Evolutionary conservation across 2,888 invertebrate species (phyloP).

Genomic region (Nomada fabriciana): DNA sequence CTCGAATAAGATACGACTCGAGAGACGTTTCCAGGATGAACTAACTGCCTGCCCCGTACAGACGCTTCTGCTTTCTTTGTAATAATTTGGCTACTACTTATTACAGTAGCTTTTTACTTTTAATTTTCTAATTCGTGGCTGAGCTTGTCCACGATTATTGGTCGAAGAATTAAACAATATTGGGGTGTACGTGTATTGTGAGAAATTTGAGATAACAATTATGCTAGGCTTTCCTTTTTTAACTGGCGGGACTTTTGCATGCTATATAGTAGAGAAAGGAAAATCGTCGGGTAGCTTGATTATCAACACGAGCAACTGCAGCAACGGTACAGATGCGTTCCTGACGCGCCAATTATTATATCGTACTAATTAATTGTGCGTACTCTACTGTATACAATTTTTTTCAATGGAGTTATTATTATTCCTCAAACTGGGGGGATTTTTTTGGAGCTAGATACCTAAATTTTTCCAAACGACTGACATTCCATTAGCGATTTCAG

Average conservation of each 20-base stretch:
- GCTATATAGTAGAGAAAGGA: not conserved
- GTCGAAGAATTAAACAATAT: too few species aligned
- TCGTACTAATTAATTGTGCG: conserved; percentile 22
- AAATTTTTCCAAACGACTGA: not conserved
- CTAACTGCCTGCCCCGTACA: conserved; percentile 12
- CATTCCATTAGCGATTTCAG: not conserved
- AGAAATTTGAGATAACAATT: too few species aligned
- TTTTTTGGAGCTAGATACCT: not conserved
- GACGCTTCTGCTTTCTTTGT: not conserved
- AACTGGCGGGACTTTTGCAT: too few species aligned
- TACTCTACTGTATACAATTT: not conserved
- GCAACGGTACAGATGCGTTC: not conserved
- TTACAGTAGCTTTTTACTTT: too few species aligned
- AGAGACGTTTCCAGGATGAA: conserved; percentile 25
- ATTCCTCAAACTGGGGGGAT: conserved; percentile 26
- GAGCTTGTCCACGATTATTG: too few species aligned
- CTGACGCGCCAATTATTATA: conserved; percentile 2
- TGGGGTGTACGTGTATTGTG: too few species aligned
- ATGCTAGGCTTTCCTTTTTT: too few species aligned
- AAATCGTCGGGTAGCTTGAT: conserved; percentile 11
- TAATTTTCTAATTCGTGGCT: too few species aligned
- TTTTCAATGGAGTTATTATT: too few species aligned
- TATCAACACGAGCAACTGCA: not conserved
- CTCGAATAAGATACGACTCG: conserved; percentile 21
- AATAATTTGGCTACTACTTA: not conserved